Base-by-base conservation (phyloP, 2,888 invertebrate species). In the Zygogramma bicolorata region DNA sequence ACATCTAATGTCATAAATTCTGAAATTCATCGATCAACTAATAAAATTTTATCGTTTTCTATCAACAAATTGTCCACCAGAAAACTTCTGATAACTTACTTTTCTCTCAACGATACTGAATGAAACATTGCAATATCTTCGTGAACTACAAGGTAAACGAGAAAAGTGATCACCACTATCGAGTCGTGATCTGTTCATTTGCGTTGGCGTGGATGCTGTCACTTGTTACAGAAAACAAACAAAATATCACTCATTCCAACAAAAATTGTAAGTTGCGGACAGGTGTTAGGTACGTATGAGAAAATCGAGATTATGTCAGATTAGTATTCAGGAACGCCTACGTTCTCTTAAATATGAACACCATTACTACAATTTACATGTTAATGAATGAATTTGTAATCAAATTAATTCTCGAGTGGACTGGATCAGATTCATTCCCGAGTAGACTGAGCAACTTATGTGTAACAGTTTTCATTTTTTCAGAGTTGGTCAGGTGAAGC, bases 301-400 rank as follows among this genome's bases (percentile, higher is more conserved):
- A 27, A 53, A 53, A 22, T 5, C 53, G 25, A 53, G 53, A 53
- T 25, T 53, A 53, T 53, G 25, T 27, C 25, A n/a, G 27, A 53
- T 53, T 53, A 53, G 27, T 53, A 53, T 27, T 13, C 53, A 53
- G n/a, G 22, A 27, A 22, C 53, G 27, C 53, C 53, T 25, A 53
- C 53, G 53, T 25, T 7, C 53, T 53, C 53, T 53, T 53, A 53
- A 53, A 53, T 53, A 53, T 53, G 53, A 53, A 53, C 46, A 46
- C 46, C 46, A 46, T 46, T 46, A 46, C 46, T 46, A 46, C 46
- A 46, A 46, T 46, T 46, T 46, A 42, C 71, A 66, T 63, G 67
- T 57, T 71, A 71, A 71, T 71, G 71, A 67, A 68, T 38, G 68
- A 49, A 68, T 71, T 71, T 53, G 42, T 71, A 71, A 71, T 71